These are phyloP conservation scores for Montipora capitata DNA, from an alignment of 92 coral and sea anemone genomes.

Conservation along the genomic window DNA sequence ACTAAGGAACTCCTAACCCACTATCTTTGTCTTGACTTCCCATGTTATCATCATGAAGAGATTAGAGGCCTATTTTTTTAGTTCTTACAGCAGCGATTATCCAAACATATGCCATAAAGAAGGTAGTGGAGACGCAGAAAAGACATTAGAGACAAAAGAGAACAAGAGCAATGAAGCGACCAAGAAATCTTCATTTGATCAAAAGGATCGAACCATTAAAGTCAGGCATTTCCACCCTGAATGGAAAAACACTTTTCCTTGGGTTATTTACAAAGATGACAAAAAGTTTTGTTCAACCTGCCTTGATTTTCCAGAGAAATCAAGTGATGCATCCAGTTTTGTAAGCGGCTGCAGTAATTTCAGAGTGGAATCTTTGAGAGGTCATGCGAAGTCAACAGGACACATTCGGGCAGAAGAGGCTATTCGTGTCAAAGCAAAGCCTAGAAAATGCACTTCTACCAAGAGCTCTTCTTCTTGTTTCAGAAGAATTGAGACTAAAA, in stretches of 20 bases:
- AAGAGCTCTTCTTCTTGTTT: constrained; percentile 11
- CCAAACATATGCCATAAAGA: constrained; percentile 12
- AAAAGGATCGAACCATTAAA: constrained; percentile 32
- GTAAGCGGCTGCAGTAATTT: constrained; percentile 21
- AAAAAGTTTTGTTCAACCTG: constrained; percentile 35
- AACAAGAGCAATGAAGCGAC: constrained; percentile 13
- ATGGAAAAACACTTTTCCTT: constrained; percentile 13
- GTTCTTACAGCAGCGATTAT: constrained; percentile 32
- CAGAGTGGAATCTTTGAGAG: constrained; percentile 27
- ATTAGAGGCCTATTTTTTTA: constrained; percentile 17
- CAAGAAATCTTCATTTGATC: constrained; percentile 35
- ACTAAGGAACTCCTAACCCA: constrained; percentile 31
- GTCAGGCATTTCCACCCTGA: constrained; percentile 41
- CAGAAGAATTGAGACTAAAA: constrained; percentile 10
- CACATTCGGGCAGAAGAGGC: constrained; percentile 25
- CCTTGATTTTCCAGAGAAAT: constrained; percentile 29
- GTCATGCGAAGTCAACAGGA: constrained; percentile 45
- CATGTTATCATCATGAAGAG: constrained; percentile 19
- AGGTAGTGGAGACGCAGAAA: constrained; percentile 1
- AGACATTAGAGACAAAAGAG: constrained; percentile 23
- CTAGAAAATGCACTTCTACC: neutral
- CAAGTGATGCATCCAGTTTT: constrained; percentile 35
- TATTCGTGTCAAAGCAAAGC: constrained; percentile 6
- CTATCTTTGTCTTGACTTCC: constrained; percentile 18
- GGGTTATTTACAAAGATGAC: constrained; percentile 23